A percentile compares a stretch with the other conserved stretches of the same genome.
Conservation (phyloP, 2,113 vertebrate genomes). For the Myodes glareolus region DNA sequence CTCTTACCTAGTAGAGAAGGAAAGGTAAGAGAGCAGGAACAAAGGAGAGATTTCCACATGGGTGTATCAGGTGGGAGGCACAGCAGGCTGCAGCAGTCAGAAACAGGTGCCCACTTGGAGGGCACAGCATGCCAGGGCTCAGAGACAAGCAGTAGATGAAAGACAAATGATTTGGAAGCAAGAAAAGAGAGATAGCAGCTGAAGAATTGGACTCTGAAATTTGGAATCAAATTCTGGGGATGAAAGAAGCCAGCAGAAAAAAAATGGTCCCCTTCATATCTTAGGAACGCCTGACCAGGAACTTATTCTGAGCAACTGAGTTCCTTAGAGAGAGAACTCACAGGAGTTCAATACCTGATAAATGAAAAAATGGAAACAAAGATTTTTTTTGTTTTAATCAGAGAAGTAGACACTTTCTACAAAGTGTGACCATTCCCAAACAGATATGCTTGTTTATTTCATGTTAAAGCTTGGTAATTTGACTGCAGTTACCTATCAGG, state of each 20-base stretch:
- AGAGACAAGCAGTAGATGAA: background rate
- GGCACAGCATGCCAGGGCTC: background rate
- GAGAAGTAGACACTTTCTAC: background rate
- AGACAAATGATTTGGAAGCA: background rate
- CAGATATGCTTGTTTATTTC: background rate
- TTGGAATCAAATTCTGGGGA: background rate
- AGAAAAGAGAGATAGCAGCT: rapidly evolving
- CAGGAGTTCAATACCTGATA: background rate
- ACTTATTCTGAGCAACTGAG: background rate
- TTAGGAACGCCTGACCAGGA: background rate
- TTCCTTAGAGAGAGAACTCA: background rate
- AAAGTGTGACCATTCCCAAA: background rate
- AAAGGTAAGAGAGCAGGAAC: background rate
- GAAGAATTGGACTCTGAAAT: background rate
- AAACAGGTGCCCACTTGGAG: background rate
- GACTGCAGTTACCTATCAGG: background rate
- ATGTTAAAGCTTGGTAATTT: background rate
- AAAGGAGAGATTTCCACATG: background rate
- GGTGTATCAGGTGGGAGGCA: background rate
- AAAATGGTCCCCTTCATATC: background rate
- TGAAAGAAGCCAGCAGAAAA: background rate
- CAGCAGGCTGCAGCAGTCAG: background rate
- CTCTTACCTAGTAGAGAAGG: background rate
- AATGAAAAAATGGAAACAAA: background rate
- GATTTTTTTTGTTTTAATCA: background rate